These are phyloP conservation scores for Dolichomitus sp. DNA, from an alignment of 2,888 invertebrate genomes.

Conservation along the genomic window DNA sequence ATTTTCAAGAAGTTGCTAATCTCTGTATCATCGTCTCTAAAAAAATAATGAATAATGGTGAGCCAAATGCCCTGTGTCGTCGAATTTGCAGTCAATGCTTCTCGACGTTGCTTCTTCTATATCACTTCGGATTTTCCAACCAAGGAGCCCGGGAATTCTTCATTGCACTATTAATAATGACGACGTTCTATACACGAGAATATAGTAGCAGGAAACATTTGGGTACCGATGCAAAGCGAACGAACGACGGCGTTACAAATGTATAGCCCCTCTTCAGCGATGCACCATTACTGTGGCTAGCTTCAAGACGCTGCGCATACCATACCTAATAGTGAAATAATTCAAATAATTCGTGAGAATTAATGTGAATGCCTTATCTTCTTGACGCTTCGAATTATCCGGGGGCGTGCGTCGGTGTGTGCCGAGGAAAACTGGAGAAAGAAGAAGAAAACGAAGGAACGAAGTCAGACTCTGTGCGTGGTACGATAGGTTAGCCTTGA, in stretches of 20 bases:
- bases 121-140: neutral
- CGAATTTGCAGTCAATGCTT: conserved; percentile 50
- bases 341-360: conserved; percentile 84
- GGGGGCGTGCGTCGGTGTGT: conserved; percentile 60
- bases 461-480: conserved; percentile 1
- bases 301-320: conserved; percentile 74
- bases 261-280: conserved; percentile 46
- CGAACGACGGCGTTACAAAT: conserved; percentile 45
- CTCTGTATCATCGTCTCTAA: neutral
- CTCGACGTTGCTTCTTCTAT: conserved; percentile 1
- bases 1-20: neutral
- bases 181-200: neutral
- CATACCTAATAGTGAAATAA: conserved; percentile 84
- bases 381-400: conserved; percentile 82
- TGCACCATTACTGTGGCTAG: conserved; percentile 56
- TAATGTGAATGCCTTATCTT: conserved; percentile 83
- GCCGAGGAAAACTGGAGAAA: conserved; percentile 4
- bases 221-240: conserved; percentile 36
- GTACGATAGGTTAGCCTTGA: conserved; percentile 47
- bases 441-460: conserved; percentile 32
- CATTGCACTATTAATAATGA: neutral
- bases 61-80: conserved; percentile 61
- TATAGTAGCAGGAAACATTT: conserved; percentile 45
- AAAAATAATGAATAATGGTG: conserved; percentile 55
- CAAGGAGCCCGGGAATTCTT: neutral